A percentile compares a stretch with the other conserved stretches of the same genome.
Conservation (phyloP, 1,140 invertebrate genomes). For the Drosophila pseudoobscura region DNA sequence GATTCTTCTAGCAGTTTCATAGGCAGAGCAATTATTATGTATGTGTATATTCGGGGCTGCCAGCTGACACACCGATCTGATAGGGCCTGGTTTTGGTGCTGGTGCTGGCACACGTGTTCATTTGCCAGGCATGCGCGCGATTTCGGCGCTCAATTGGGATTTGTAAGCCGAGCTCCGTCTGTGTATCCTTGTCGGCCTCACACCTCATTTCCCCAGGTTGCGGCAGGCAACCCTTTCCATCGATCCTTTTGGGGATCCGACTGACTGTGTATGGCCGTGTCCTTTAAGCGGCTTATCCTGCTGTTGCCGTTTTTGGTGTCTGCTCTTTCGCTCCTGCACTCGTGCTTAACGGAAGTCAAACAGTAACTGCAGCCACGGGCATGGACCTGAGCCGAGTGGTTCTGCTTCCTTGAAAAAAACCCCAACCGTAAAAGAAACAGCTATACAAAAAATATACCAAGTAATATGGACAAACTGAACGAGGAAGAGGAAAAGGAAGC, state of each 20-base stretch:
- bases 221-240: slow-evolving; percentile 58
- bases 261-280: slow-evolving; percentile 24
- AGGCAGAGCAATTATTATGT: slow-evolving; percentile 26
- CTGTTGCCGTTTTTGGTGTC: slow-evolving; percentile 46
- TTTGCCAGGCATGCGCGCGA: slow-evolving; percentile 58
- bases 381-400: slow-evolving; percentile 32
- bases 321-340: slow-evolving; percentile 50
- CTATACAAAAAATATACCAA: slow-evolving; percentile 50
- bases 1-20: slow-evolving; percentile 36
- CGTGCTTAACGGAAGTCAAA: slow-evolving; percentile 78
- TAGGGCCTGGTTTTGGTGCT: not conserved
- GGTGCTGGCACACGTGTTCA: slow-evolving; percentile 60
- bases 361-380: slow-evolving; percentile 59
- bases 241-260: slow-evolving; percentile 39
- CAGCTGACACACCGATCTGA: slow-evolving; percentile 58
- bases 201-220: slow-evolving; percentile 46
- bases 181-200: slow-evolving; percentile 73
- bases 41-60: slow-evolving; percentile 17
- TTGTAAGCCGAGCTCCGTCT: slow-evolving; percentile 67
- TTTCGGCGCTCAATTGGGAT: slow-evolving; percentile 69
- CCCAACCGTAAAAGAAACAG: slow-evolving; percentile 68
- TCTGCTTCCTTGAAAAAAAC: slow-evolving; percentile 49
- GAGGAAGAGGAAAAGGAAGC: too few relatives aligned
- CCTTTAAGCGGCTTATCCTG: slow-evolving; percentile 77
- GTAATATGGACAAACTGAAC: too few relatives aligned